Base-by-base conservation (phyloP, 2,113 vertebrate genomes). In the Neolamprologus toae region DNA sequence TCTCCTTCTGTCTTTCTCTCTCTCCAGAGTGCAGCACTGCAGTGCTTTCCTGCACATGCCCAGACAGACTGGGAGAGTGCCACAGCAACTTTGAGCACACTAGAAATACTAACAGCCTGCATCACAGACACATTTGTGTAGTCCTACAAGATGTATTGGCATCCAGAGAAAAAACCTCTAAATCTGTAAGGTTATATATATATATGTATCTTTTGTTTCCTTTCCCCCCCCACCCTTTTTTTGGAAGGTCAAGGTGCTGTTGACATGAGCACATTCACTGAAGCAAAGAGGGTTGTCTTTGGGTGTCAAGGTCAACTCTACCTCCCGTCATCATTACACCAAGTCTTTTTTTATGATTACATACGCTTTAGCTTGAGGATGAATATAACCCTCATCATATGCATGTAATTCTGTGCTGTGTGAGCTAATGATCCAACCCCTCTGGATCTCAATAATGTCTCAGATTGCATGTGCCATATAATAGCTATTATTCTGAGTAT, bases 21-120 rank as follows among this genome's bases (percentile, higher is more conserved):
- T 88, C 19, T 59, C 54, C 83, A 71, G 59, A 63, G 90, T 91
- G 93, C 93, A 91, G 93, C 91, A 95, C 92, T 95, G 94, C 95
- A 94, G 94, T 94, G 94, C 81, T 9, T 78, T 88, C 93, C 95
- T 95, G 94, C 95, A 95, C 94, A 94, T 95, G 93, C 94, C 93
- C 95, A 96, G 92, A 93, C 42, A 81, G 84, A 55, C 80, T 19
- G 83, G 40, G 79, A 86, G 89, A 90, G 88, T 89, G 90, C 83
- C 92, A 92, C 93, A 83, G 89, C 91, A 92, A 95, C 90, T 95
- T 94, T 83, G 88, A 92, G 89, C 90, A 84, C 80, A 80, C 81
- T 57, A 47, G 91, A 92, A 92, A 93, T 57, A 78, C 85, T 73
- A 93, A 84, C 85, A 93, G 89, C 23, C 91, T 84, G 85, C 86